Percentiles rank a stretch among this genome's conserved stretches.
Evolutionary conservation across 2,888 invertebrate species (phyloP).

Genomic region (Leucophora obtusa): DNA sequence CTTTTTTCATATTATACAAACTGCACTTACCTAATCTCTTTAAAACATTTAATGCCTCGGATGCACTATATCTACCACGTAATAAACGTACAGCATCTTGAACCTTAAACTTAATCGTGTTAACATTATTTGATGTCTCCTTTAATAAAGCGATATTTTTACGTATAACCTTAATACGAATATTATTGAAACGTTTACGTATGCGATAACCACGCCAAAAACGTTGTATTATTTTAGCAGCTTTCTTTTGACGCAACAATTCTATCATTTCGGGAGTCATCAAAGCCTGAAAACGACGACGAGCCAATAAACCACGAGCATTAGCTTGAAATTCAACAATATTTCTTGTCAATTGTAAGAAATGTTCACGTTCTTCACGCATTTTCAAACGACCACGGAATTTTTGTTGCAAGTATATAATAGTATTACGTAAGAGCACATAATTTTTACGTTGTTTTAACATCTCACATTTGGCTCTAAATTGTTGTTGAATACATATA

Average conservation of each 20-base stretch:
- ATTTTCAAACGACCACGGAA: constrained; percentile 79
- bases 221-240: constrained; percentile 84
- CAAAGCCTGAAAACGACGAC: constrained; percentile 79
- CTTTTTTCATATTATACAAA: no score
- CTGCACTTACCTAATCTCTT: constrained; percentile 72
- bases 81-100: constrained; percentile 74
- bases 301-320: constrained; percentile 80
- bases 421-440: constrained; percentile 66
- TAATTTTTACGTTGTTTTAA: constrained; percentile 66
- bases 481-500: constrained; percentile 73
- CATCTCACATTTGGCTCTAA: constrained; percentile 72
- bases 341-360: constrained; percentile 63
- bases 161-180: constrained; percentile 70
- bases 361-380: constrained; percentile 74
- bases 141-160: constrained; percentile 71
- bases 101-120: constrained; percentile 74
- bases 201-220: constrained; percentile 80
- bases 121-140: constrained; percentile 66
- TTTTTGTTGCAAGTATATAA: constrained; percentile 73
- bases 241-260: constrained; percentile 78
- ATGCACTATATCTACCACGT: constrained; percentile 73
- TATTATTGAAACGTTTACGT: constrained; percentile 71
- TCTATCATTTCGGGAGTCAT: constrained; percentile 79
- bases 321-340: constrained; percentile 72
- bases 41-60: constrained; percentile 74